Conservation (phyloP, 2,888 invertebrate species). For the Diploptera punctata region DNA sequence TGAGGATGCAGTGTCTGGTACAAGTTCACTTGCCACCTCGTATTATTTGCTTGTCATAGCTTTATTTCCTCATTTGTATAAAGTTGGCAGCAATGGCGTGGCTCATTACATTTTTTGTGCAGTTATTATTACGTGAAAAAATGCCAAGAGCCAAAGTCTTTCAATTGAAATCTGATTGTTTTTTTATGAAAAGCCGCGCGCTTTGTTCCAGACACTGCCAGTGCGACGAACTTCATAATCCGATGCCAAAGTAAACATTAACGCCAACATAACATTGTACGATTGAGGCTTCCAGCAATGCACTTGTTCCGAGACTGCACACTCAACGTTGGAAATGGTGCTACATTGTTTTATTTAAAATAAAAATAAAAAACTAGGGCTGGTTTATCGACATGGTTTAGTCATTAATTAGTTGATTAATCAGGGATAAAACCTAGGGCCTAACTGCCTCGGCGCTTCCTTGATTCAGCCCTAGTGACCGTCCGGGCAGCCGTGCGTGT, state of each 20-base stretch:
- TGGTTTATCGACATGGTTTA: slow-evolving; percentile 9
- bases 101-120: no score
- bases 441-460: background rate
- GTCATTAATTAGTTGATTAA: slow-evolving; percentile 15
- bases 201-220: slow-evolving; percentile 5
- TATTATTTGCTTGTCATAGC: no score
- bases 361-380: slow-evolving; percentile 26
- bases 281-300: slow-evolving; percentile 39
- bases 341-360: slow-evolving; percentile 6
- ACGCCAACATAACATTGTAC: slow-evolving; percentile 41
- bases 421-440: slow-evolving; percentile 18
- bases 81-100: no score
- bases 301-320: slow-evolving; percentile 30
- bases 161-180: no score
- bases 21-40: no score
- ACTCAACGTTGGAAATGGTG: slow-evolving; percentile 30
- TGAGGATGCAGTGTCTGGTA: slow-evolving; percentile 18
- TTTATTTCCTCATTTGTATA: no score
- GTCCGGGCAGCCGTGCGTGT: slow-evolving; percentile 19
- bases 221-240: slow-evolving; percentile 35
- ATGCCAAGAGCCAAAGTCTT: no score
- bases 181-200: no score
- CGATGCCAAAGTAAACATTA: slow-evolving; percentile 43
- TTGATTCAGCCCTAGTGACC: slow-evolving; percentile 21
- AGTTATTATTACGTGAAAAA: no score